Base-by-base conservation (phyloP, 2,888 invertebrate species). In the Emmelina monodactyla region DNA sequence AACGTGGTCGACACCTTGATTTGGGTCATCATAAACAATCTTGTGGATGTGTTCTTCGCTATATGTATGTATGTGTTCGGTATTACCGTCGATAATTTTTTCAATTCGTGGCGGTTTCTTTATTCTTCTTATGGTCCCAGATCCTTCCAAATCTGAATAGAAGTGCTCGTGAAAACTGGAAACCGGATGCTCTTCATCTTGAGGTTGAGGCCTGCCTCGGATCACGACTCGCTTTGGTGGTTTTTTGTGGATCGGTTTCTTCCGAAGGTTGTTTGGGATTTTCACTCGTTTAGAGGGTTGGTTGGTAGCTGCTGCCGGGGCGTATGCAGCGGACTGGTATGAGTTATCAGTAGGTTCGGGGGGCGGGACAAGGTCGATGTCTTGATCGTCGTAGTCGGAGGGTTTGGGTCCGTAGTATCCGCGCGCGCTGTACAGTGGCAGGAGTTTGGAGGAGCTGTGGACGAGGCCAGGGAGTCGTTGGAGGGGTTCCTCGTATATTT, bases 21-120 rank as follows among this genome's bases (percentile, higher is more conserved):
- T 12, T 14, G 12, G 3, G 13, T 71, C 64, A 40, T 69, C 65
- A 40, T 58, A 78, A 2, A 76, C 53, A 37, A 79, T 49, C 46
- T 80, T 80, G 42, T 80, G 80, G 36, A 81, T 68, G 33, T 81
- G 80, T 45, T 81, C 81, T 47, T 80, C 81, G 41, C 71, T 80
- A 41, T 78, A 81, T 1, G 79, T 79, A 45, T 81, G 81, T 42
- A 81, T 76, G 41, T 81, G 81, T 55, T 81, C 81, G 42, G 73
- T 78, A 49, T 81, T 70, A 38, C 80, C 80, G 39, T 81, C 80
- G 42, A 81, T 62, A 43, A 78, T 79, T 62, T 81, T 81, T 57
- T 81, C 80, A 31, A 81, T 65, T 46, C 80, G 62, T 50, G 69
- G 78, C 33, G 80, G 80, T 55, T 72, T 79, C 42, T 54, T 73